Conservation (phyloP, 1,140 invertebrate genomes). For the Araneus ventricosus region DNA sequence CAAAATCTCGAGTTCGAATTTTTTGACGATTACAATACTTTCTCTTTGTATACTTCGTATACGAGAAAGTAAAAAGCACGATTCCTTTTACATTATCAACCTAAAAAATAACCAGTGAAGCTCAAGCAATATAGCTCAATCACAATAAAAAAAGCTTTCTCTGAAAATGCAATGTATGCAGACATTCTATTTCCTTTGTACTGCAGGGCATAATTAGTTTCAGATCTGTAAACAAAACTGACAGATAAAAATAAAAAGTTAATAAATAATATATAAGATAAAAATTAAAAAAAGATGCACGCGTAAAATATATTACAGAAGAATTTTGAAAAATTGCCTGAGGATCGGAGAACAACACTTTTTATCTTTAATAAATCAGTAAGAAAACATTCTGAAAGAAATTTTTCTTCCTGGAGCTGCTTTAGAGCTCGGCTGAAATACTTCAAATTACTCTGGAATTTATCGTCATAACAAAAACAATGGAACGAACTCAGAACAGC, state of each 20-base stretch:
- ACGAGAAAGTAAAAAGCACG: too few relatives aligned
- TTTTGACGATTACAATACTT: too few relatives aligned
- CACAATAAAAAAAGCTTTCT: not conserved
- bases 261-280: not conserved
- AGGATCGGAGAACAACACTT: not conserved
- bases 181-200: not conserved
- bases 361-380: not conserved
- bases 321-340: not conserved
- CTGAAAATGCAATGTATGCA: not conserved
- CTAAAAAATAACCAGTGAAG: too few relatives aligned
- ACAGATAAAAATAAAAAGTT: not conserved
- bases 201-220: not conserved
- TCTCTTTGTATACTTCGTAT: too few relatives aligned
- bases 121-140: not conserved
- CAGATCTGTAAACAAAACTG: not conserved
- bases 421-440: not conserved
- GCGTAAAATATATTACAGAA: not conserved
- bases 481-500: not conserved
- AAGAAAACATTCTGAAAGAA: not conserved
- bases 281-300: not conserved
- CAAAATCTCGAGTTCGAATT: too few relatives aligned
- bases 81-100: too few relatives aligned
- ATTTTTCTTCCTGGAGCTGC: not conserved
- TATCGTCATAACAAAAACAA: not conserved
- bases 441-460: not conserved